Conservation (phyloP, 2,797 vertebrate genomes). For the Helicolenus hilgendorfi region DNA sequence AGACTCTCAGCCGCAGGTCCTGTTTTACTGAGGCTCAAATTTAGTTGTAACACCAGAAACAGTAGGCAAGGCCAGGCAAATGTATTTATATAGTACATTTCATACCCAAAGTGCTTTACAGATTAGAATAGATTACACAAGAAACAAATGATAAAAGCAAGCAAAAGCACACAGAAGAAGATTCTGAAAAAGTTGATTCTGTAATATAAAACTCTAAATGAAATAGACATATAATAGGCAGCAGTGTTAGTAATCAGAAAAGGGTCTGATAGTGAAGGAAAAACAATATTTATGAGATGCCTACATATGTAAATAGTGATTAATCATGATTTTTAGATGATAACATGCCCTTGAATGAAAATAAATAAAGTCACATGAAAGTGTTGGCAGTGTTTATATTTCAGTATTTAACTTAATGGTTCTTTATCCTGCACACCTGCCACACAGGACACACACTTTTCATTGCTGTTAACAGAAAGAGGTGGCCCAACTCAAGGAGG, state of each 20-base stretch:
- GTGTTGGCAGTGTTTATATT: not conserved
- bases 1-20: not conserved
- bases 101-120: too few relatives aligned
- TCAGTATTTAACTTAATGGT: not conserved
- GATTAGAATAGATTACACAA: too few relatives aligned
- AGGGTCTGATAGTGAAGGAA: not conserved
- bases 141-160: too few relatives aligned
- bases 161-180: too few relatives aligned
- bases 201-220: not conserved
- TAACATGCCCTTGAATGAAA: not conserved
- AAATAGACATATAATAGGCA: not conserved
- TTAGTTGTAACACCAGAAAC: not conserved
- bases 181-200: too few relatives aligned
- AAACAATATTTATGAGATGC: not conserved
- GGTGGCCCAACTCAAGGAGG: not conserved
- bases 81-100: too few relatives aligned
- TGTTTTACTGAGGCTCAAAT: not conserved
- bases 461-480: not conserved
- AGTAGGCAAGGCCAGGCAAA: not conserved
- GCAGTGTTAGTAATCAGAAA: not conserved
- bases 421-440: not conserved
- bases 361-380: not conserved
- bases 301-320: not conserved
- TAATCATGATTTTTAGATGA: not conserved
- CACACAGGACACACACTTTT: not conserved